Evolutionary conservation across 2,888 invertebrate genomes (phyloP).

Genomic region (Rhaphigaster nebulosa): DNA sequence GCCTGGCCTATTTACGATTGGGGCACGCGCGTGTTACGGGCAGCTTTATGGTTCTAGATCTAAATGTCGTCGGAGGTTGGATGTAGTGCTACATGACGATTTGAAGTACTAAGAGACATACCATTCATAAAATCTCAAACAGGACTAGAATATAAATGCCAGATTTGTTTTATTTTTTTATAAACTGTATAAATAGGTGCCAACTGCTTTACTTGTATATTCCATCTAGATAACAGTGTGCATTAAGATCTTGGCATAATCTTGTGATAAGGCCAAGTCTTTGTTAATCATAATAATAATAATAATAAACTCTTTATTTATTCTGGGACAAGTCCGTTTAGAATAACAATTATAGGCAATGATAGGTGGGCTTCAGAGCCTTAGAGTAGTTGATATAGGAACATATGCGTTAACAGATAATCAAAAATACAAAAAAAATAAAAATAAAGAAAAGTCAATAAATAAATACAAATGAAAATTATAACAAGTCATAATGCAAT

Average conservation of each 20-base stretch:
- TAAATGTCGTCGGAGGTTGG: conserved; percentile 19
- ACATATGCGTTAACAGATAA: no score
- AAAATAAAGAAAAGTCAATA: no score
- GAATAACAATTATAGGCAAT: no score
- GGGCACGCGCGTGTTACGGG: conserved; percentile 31
- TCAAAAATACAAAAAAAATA: no score
- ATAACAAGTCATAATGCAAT: no score
- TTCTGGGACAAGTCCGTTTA: no score
- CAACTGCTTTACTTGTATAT: conserved; percentile 1
- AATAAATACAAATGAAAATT: no score
- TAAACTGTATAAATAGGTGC: conserved; percentile 13
- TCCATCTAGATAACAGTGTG: background rate
- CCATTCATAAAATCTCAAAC: conserved; percentile 14
- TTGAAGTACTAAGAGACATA: background rate
- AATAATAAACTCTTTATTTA: no score
- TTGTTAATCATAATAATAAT: no score
- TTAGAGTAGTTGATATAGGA: no score
- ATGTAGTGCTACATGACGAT: conserved; percentile 10
- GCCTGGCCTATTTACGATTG: conserved; percentile 44
- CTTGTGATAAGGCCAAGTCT: background rate
- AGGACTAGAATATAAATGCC: background rate
- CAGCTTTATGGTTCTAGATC: conserved; percentile 12
- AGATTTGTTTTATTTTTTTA: background rate
- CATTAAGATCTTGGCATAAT: background rate
- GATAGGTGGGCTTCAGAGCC: no score